Conservation (phyloP, 2,797 vertebrate species). For the Pseudopleuronectes americanus region DNA sequence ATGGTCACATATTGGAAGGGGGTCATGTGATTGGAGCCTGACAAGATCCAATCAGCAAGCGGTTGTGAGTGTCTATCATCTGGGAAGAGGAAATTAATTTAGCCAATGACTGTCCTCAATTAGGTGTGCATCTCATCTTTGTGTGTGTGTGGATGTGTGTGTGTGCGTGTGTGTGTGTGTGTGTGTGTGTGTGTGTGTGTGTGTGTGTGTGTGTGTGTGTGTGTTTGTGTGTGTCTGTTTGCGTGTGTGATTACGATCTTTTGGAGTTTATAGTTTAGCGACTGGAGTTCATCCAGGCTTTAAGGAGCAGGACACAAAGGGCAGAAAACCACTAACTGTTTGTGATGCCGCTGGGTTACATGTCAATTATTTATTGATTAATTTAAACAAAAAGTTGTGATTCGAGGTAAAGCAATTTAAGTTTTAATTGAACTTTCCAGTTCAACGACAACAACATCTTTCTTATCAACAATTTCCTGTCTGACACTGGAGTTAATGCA, state of each 20-base stretch:
- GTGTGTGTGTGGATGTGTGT: too few relatives aligned
- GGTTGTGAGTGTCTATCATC: too few relatives aligned
- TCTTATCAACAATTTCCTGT: background rate
- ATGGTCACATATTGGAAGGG: too few relatives aligned
- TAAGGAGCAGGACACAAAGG: background rate
- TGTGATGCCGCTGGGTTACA: background rate
- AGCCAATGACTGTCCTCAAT: too few relatives aligned
- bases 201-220: too few relatives aligned
- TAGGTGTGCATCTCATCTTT: too few relatives aligned
- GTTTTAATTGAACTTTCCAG: constrained; percentile 16
- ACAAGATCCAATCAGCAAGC: too few relatives aligned
- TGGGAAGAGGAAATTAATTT: too few relatives aligned
- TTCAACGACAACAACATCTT: constrained; percentile 8
- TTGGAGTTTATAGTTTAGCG: background rate
- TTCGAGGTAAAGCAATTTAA: constrained; percentile 1
- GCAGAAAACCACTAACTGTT: background rate
- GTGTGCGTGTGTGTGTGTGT: too few relatives aligned
- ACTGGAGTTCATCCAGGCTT: background rate
- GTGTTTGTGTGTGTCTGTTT: too few relatives aligned
- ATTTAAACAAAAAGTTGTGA: background rate
- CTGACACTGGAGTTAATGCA: background rate
- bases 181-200: too few relatives aligned
- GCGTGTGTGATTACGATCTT: background rate
- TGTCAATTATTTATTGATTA: constrained; percentile 1
- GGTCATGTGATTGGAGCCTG: too few relatives aligned